Percentiles rank a stretch among this genome's conserved stretches.
phyloP scores from a whole-genome alignment of 2,113 vertebrate species.

The Lampris incognitus region DNA sequence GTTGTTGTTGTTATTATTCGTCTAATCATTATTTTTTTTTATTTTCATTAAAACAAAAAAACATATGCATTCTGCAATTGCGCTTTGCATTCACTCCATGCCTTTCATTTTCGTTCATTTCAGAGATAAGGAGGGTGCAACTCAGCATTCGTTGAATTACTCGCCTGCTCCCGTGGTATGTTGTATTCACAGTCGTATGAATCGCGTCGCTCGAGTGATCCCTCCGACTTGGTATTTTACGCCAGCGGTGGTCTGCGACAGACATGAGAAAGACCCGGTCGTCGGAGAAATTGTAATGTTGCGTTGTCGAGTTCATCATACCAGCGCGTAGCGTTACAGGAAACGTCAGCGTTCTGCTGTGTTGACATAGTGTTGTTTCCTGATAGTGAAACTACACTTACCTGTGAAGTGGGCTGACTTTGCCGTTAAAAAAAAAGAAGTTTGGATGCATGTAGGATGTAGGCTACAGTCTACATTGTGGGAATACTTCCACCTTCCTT shows the following conservation, averaged over 20 bases:
- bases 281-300: not conserved
- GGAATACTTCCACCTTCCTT: not conserved
- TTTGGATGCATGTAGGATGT: no score
- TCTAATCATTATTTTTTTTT: not conserved
- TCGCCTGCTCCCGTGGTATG: not conserved
- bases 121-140: not conserved
- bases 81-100: no score
- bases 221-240: not conserved
- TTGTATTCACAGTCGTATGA: not conserved
- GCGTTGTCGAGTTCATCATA: not conserved
- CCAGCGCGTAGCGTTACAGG: slow-evolving; percentile 30
- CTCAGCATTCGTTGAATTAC: not conserved
- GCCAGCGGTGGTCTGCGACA: not conserved
- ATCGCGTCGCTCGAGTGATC: not conserved
- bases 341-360: slow-evolving; percentile 51
- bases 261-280: not conserved
- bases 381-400: not conserved
- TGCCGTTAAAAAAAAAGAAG: no score
- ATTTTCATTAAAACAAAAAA: no score
- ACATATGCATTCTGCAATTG: no score
- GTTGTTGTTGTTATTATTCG: not conserved
- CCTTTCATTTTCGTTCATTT: not conserved
- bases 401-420: slow-evolving; percentile 29
- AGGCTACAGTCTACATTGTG: not conserved
- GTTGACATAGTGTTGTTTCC: slow-evolving; percentile 57